A percentile compares a stretch with the other conserved stretches of the same genome.
These are phyloP conservation scores for Bembecia ichneumoniformis DNA, from an alignment of 2,888 invertebrate species.

Conservation along the genomic window DNA sequence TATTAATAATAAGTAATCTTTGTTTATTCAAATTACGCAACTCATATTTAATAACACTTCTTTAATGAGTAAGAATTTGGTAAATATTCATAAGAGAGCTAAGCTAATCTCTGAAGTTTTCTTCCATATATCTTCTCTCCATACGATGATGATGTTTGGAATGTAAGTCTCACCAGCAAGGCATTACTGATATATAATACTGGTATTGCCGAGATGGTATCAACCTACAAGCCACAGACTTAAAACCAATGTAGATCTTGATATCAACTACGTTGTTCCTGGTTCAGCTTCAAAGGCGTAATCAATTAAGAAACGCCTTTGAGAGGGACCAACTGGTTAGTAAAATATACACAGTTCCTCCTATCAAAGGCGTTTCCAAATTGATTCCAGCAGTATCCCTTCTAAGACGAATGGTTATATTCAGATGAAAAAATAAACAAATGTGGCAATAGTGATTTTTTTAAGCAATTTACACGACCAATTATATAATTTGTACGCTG, in stretches of 20 bases:
- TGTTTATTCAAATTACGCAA: too few relatives aligned
- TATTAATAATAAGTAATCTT: too few relatives aligned
- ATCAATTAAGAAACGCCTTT: not conserved
- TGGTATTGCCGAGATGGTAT: not conserved
- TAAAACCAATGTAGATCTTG: too few relatives aligned
- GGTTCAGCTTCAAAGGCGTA: not conserved
- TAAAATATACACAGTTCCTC: not conserved
- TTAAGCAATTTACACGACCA: too few relatives aligned
- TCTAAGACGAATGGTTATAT: not conserved
- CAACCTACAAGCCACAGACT: not conserved
- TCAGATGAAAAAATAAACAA: too few relatives aligned
- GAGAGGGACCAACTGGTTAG: not conserved
- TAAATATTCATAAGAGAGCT: too few relatives aligned
- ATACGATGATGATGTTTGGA: not conserved
- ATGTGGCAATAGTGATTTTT: too few relatives aligned
- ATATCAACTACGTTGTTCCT: too few relatives aligned
- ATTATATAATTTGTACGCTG: too few relatives aligned
- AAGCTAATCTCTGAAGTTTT: not conserved
- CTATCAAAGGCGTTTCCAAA: not conserved
- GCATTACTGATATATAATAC: not conserved
- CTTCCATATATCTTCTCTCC: not conserved
- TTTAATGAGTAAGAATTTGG: too few relatives aligned
- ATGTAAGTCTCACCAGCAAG: not conserved
- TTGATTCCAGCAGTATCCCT: not conserved
- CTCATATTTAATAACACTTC: too few relatives aligned